A percentile compares a stretch with the other conserved stretches of the same genome.
phyloP scores from a whole-genome alignment of 2,113 vertebrate species.

The Paratilapia polleni region DNA sequence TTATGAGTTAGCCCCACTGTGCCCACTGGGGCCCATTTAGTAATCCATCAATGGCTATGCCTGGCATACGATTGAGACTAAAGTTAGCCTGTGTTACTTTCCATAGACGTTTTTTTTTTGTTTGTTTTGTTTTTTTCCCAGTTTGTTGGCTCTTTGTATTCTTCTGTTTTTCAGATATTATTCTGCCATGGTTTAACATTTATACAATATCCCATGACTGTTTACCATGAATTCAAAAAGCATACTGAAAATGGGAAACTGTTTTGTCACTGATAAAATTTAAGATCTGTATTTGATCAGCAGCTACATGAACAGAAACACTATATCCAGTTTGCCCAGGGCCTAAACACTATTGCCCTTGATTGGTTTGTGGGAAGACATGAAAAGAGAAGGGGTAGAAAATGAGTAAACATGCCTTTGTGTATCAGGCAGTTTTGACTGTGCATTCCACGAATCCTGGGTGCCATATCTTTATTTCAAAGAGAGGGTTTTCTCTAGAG shows the following conservation, averaged over 20 bases:
- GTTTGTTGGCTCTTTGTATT: neutral
- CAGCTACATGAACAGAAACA: neutral
- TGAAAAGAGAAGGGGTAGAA: neutral
- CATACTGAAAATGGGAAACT: neutral
- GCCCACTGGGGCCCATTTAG: too few species aligned
- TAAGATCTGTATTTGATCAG: neutral
- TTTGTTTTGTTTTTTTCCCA: too few species aligned
- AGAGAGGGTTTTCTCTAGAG: slow-evolving; percentile 30
- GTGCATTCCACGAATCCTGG: slow-evolving; percentile 29
- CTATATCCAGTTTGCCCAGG: neutral
- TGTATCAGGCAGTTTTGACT: neutral
- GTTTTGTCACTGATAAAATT: neutral
- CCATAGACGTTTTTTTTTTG: too few species aligned
- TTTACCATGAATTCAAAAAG: neutral
- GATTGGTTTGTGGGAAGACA: slow-evolving; percentile 21
- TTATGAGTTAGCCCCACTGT: too few species aligned
- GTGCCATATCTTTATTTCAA: slow-evolving; percentile 27
- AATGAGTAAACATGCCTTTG: neutral
- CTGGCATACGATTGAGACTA: too few species aligned
- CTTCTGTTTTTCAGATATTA: neutral
- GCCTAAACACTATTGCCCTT: neutral
- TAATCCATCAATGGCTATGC: too few species aligned
- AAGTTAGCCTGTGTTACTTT: neutral
- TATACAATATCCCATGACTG: neutral
- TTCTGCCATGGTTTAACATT: neutral